Evolutionary conservation across 2,888 invertebrate genomes (phyloP), one percentile per base, ranked within the genome.

Genomic region (Dynastes hyllus): DNA sequence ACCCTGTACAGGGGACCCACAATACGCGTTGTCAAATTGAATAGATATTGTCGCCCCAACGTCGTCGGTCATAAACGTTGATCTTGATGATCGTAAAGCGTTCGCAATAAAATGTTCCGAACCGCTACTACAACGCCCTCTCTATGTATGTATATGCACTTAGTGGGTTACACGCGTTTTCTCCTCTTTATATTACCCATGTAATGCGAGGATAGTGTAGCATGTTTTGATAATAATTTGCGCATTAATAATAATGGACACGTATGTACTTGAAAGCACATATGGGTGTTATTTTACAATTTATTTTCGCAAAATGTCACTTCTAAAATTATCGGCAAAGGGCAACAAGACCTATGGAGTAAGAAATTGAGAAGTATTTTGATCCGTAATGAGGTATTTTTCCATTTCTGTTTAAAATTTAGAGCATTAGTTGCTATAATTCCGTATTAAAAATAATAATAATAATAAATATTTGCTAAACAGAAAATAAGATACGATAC

Each of bases 41-140:
- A 87, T 87, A 85, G 87, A 86, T 86, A 86, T 85, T 85, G 86
- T 85, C 83, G 83, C 84, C 84, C 83, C 80, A 82, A 80, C 81
- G 71, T 81, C 80, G 76, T 50, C 81, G 83, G 84, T 85, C 86
- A 86, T 87, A 87, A 87, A 87, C 85, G 84, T 84, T 83, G 86
- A 87, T 87, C 87, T 86, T 86, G 87, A 86, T 87, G 88, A 87
- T 87, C 88, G 87, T 88, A 87, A 87, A 88, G 86, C 83, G 85
- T 83, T 83, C 81, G 86, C 84, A 85, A 86, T 87, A 88, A 88
- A 88, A 86, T 83, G 69, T 51, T 69, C 40, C 73, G 55, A 45
- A 58, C 58, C 58, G 55, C 27, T 29, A 22, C 58, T 11, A 75
- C 22, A 45, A 8, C 55, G 22, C 55, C 55, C 55, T 70, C 45